Conservation (phyloP, 1,140 invertebrate species). For the Gyrodactylus bullatarudis region DNA sequence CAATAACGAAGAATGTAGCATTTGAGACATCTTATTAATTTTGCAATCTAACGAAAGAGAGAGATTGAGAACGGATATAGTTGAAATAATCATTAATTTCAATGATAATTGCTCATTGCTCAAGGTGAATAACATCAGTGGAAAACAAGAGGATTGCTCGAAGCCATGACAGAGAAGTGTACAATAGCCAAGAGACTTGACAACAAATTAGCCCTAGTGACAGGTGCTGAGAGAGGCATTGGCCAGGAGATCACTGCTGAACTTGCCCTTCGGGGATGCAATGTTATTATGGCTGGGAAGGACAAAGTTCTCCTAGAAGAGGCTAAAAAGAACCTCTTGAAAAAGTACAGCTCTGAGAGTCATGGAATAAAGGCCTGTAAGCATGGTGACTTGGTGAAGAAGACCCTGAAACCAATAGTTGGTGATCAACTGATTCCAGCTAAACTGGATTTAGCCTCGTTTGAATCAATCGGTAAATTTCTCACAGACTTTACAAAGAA, state of each 20-base stretch:
- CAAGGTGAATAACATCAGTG: no score
- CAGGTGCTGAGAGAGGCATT: neutral
- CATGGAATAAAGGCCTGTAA: neutral
- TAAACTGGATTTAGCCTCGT: neutral
- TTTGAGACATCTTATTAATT: no score
- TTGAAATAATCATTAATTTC: no score
- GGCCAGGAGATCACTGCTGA: neutral
- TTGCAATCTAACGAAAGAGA: no score
- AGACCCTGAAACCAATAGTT: neutral
- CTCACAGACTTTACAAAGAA: neutral
- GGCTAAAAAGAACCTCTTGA: neutral
- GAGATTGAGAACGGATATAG: no score
- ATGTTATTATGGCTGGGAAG: neutral
- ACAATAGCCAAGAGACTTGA: neutral
- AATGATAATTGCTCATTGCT: no score
- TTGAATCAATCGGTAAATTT: neutral
- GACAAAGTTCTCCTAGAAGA: neutral
- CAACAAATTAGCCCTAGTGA: neutral
- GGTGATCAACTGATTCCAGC: neutral
- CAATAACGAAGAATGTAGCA: no score
- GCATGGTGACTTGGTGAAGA: neutral
- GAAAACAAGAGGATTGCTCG: no score
- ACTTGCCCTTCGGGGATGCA: neutral
- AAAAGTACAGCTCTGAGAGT: neutral
- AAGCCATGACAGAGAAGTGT: neutral